Evolutionary conservation across 2,113 vertebrate genomes (phyloP).

Genomic region (Paracanthobrama guichenoti): DNA sequence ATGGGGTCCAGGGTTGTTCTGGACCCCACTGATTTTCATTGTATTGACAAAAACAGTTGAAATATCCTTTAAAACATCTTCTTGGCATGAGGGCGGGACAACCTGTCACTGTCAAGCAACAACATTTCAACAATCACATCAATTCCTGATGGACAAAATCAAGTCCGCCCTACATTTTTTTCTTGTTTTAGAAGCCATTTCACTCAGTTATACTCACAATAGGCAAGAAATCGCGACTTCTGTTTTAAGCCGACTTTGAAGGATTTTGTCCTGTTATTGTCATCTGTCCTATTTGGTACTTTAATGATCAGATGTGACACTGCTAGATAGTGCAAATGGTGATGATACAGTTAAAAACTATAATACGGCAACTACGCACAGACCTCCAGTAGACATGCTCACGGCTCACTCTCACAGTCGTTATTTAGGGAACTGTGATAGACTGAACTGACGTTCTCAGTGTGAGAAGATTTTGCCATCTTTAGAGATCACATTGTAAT

Average conservation of each 20-base stretch:
- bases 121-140: too few relatives aligned
- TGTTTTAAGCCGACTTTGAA: not conserved
- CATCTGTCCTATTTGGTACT: not conserved
- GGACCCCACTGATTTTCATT: not conserved
- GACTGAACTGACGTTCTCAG: not conserved
- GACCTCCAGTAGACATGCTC: not conserved
- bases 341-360: not conserved
- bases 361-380: not conserved
- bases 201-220: too few relatives aligned
- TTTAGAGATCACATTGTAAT: slow-evolving; percentile 26
- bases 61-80: not conserved
- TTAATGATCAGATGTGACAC: not conserved
- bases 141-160: too few relatives aligned
- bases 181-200: too few relatives aligned
- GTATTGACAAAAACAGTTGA: not conserved
- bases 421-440: slow-evolving; percentile 7
- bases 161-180: too few relatives aligned
- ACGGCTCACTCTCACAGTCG: not conserved
- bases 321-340: not conserved
- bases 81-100: too few relatives aligned
- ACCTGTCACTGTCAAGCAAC: too few relatives aligned
- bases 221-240: too few relatives aligned
- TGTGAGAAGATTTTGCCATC: slow-evolving; percentile 18
- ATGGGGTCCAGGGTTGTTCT: not conserved
- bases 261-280: not conserved